phyloP scores from a whole-genome alignment of 2,797 vertebrate species.

The Manis pentadactyla region DNA sequence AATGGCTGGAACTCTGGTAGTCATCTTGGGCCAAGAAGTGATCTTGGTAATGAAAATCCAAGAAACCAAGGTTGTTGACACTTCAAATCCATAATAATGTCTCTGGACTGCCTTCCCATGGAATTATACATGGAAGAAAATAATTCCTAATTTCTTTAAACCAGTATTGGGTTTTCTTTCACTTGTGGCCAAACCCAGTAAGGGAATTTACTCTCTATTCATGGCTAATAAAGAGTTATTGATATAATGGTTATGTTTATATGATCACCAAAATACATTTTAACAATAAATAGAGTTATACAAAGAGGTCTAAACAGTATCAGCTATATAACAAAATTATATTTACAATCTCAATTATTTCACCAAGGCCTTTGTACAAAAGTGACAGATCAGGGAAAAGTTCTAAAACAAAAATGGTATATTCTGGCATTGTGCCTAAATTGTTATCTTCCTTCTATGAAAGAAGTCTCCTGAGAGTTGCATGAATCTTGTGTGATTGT shows the following conservation, averaged over 20 bases:
- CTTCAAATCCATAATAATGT: background rate
- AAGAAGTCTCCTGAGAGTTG: background rate
- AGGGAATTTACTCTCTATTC: background rate
- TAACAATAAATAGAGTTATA: background rate
- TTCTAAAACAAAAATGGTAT: background rate
- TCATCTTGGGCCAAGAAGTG: background rate
- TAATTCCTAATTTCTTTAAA: background rate
- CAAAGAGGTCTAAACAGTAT: background rate
- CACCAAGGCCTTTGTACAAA: background rate
- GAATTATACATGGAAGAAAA: background rate
- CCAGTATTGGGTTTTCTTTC: background rate
- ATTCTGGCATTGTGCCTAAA: background rate
- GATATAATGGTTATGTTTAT: background rate
- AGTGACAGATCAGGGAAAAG: background rate
- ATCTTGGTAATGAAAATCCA: background rate
- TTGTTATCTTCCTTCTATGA: background rate
- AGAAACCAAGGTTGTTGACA: background rate
- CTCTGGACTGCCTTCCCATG: background rate
- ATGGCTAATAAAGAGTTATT: background rate
- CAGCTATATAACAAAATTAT: background rate
- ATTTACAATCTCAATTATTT: background rate
- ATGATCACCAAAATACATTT: background rate
- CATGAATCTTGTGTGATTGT: background rate
- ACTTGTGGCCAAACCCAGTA: background rate
- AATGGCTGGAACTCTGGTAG: background rate